Evolutionary conservation across 1,140 invertebrate genomes (phyloP), one percentile per base, ranked within the genome.

Genomic region (Drosophila murphyi): DNA sequence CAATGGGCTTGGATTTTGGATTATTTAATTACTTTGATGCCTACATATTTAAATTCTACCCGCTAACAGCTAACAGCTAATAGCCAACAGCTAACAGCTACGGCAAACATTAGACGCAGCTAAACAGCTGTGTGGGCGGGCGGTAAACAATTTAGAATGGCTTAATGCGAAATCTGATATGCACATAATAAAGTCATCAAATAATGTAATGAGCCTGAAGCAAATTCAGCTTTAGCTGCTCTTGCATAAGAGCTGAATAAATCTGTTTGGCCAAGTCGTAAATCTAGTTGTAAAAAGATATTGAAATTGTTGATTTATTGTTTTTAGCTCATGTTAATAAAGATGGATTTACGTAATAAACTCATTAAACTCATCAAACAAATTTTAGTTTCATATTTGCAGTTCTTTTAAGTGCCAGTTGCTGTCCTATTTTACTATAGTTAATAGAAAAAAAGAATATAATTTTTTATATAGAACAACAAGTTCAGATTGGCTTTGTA

Each of bases 11-110:
- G 64, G 51, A 62, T 56, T 51, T 50, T 47, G 45, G 48, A 60
- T 69, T 59, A 68, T 37, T 68, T 67, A 57, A 67, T 67, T 68
- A 68, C 28, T 29, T 48, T 43, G 64, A 29, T 68, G 54, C 63
- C 64, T 57, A 68, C 64, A 28, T 57, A 7, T 37, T 50, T 50
- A 7, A 62, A 48, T 29, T 48, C 57, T 28, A 20, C 20, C 10
- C 10, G 37, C 54, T 56, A 56, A 56, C 31, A 28, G 28, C n/a
- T 28, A 51, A 12, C 41, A 43, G 7, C 8, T 8, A 51, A 3
- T 51, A 20, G 20, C 20, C 20, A 20, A 20, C 20, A 20, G 20
- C 20, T 43, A 56, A 56, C 10, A 56, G 54, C 54, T 20, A 37
- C 7, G n/a, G 34, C 35, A 34, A 37, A 55, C 7, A 43, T 10